Percentiles rank a stretch among this genome's conserved stretches.
These are phyloP conservation scores for Athripsodes cinereus DNA, from an alignment of 2,888 invertebrate genomes.

Conservation along the genomic window DNA sequence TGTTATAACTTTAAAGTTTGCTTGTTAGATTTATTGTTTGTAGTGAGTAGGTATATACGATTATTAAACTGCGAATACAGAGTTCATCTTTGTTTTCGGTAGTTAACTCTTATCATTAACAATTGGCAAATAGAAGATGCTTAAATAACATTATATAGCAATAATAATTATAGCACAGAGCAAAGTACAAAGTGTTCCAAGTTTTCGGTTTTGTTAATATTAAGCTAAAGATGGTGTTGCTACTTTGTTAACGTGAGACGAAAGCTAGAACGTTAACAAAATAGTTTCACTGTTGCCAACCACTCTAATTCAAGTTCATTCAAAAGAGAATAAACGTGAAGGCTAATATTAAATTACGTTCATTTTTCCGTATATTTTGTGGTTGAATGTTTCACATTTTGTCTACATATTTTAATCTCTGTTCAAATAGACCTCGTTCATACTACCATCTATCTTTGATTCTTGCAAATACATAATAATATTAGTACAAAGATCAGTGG, in stretches of 20 bases:
- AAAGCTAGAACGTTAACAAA: neutral
- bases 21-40: no score
- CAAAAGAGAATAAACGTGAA: neutral
- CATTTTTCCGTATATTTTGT: neutral
- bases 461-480: no score
- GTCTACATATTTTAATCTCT: neutral
- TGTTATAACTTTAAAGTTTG: no score
- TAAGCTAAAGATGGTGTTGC: conserved; percentile 8
- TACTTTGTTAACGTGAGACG: conserved; percentile 10
- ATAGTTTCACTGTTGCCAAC: neutral
- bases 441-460: no score
- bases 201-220: conserved; percentile 17
- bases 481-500: no score
- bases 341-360: neutral
- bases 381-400: neutral
- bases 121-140: conserved; percentile 7
- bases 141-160: conserved; percentile 10
- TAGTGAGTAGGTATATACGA: no score
- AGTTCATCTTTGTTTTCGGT: conserved; percentile 1
- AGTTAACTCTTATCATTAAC: conserved; percentile 5
- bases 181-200: conserved; percentile 9
- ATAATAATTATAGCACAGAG: conserved; percentile 7
- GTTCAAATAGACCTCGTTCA: neutral
- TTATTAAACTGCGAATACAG: neutral
- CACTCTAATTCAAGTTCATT: neutral